Evolutionary conservation across 1,140 invertebrate genomes (phyloP).

Genomic region (Campoletis sonorensis): DNA sequence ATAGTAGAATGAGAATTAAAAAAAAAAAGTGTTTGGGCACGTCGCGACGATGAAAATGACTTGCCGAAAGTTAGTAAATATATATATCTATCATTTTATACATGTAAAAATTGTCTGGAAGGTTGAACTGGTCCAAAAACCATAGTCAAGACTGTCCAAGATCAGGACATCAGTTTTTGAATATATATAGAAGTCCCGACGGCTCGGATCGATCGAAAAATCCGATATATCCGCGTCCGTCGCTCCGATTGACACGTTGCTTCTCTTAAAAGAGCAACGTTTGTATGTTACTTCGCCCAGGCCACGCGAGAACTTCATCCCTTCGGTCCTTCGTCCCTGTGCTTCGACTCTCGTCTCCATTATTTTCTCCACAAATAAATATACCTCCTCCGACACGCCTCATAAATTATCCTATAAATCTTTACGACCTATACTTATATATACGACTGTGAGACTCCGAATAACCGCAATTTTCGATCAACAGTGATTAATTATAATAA

Average conservation of each 20-base stretch:
- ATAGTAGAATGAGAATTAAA: not conserved
- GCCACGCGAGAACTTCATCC: conserved; percentile 14
- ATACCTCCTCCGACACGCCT: conserved; percentile 15
- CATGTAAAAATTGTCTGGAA: not conserved
- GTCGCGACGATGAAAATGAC: conserved; percentile 12
- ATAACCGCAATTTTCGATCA: not conserved
- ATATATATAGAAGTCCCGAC: conserved; percentile 20
- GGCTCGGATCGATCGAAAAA: conserved; percentile 29
- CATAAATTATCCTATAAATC: conserved; percentile 12
- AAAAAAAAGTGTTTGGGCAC: not conserved
- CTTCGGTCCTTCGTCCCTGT: conserved; percentile 21
- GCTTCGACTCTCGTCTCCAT: conserved; percentile 45
- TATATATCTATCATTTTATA: not conserved
- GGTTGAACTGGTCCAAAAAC: conserved; percentile 10
- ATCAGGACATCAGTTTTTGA: conserved; percentile 16
- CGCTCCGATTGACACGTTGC: conserved; percentile 49
- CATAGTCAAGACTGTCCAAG: conserved; percentile 8
- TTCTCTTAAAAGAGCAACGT: conserved; percentile 41
- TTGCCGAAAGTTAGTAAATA: conserved; percentile 13
- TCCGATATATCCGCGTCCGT: conserved; percentile 40
- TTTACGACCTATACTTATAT: not conserved
- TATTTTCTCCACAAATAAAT: conserved; percentile 40
- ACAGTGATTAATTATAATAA: not conserved
- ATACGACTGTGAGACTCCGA: not conserved
- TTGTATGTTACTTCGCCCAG: conserved; percentile 52